A percentile compares a stretch with the other conserved stretches of the same genome.
These are phyloP conservation scores for Gymnothorax reevesii DNA, from an alignment of 2,797 vertebrate genomes.

Conservation along the genomic window DNA sequence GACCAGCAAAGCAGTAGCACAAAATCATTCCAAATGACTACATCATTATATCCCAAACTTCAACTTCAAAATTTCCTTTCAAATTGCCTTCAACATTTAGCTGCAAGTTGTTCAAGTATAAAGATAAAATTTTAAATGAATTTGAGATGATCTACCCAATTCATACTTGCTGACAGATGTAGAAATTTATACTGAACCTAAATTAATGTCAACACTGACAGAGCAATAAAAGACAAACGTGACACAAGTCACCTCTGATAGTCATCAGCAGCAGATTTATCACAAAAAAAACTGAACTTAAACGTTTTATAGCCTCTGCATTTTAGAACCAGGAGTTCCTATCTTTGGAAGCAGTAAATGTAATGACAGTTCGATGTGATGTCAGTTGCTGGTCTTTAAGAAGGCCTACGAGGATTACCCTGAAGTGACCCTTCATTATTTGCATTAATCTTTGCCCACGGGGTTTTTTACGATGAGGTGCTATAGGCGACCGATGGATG, in stretches of 20 bases:
- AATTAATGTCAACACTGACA: neutral
- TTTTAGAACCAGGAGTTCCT: neutral
- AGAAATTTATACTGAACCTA: neutral
- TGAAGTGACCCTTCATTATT: conserved; percentile 23
- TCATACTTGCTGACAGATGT: neutral
- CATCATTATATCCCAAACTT: neutral
- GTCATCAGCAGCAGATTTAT: neutral
- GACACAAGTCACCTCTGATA: neutral
- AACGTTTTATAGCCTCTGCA: neutral
- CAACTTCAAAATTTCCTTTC: neutral
- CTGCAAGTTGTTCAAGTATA: neutral
- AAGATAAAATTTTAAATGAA: neutral
- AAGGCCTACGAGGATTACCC: neutral
- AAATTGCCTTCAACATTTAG: neutral
- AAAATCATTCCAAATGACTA: neutral
- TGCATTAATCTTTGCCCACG: neutral
- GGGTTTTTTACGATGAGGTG: neutral
- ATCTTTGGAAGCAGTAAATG: conserved; percentile 30
- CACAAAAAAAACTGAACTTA: neutral
- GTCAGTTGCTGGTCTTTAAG: conserved; percentile 1
- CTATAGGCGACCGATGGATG: conserved; percentile 1
- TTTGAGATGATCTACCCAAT: neutral
- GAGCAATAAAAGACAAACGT: neutral
- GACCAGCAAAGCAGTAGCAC: neutral
- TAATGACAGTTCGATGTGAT: conserved; percentile 40